Conservation (phyloP, 1,140 invertebrate species). For the Drosophila elegans region DNA sequence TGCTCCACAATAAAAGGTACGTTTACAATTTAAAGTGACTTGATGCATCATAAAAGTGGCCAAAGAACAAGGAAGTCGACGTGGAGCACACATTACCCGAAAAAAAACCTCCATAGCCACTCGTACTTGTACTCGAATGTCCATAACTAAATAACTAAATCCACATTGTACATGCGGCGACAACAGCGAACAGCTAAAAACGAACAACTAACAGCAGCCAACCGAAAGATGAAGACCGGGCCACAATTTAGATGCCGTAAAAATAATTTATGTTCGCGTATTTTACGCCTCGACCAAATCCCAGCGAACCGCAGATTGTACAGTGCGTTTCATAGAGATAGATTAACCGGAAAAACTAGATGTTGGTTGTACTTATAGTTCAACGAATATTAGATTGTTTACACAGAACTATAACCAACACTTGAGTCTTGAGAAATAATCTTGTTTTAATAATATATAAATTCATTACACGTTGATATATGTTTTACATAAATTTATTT, state of each 20-base stretch:
- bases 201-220: conserved; percentile 27
- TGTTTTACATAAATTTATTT: too few species aligned
- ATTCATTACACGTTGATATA: too few species aligned
- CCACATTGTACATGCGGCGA: conserved; percentile 25
- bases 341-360: not conserved
- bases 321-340: not conserved
- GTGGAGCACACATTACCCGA: not conserved
- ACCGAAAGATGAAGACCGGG: conserved; percentile 20
- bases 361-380: too few species aligned
- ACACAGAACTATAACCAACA: too few species aligned
- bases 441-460: too few species aligned
- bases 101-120: conserved; percentile 5
- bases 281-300: conserved; percentile 59
- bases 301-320: conserved; percentile 14
- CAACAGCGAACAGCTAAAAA: conserved; percentile 30
- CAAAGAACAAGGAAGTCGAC: conserved; percentile 34
- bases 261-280: conserved; percentile 66
- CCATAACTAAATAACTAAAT: conserved; percentile 10
- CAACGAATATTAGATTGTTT: too few species aligned
- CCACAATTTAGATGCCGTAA: conserved; percentile 67
- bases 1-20: not conserved
- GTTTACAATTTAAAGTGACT: not conserved
- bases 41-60: conserved; percentile 15
- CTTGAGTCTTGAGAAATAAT: too few species aligned
- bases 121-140: conserved; percentile 18